Conservation (phyloP, 2,888 invertebrate genomes). For the Drosophila mimica region DNA sequence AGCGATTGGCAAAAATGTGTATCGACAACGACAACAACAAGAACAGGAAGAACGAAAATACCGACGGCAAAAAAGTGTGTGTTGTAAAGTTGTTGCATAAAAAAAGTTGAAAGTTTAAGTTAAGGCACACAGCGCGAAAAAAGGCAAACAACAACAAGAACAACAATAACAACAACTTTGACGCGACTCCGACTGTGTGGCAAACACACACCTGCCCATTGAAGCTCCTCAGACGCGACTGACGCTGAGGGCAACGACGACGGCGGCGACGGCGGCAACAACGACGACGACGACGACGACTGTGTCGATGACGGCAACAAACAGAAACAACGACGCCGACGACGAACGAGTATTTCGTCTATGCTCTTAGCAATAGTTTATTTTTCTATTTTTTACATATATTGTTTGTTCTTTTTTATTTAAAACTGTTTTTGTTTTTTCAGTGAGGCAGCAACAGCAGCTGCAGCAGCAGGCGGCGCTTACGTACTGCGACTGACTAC, state of each 20-base stretch:
- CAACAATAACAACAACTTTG: conserved; percentile 45
- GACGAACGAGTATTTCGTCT: conserved; percentile 74
- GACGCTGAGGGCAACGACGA: conserved; percentile 72
- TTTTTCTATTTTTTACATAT: conserved; percentile 10
- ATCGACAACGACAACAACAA: conserved; percentile 17
- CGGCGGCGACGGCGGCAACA: conserved; percentile 24
- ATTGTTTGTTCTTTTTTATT: conserved; percentile 28
- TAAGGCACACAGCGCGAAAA: conserved; percentile 42
- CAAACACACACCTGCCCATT: conserved; percentile 82
- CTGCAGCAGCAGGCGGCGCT: conserved; percentile 48
- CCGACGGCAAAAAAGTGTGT: conserved; percentile 54
- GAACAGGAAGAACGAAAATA: conserved; percentile 9
- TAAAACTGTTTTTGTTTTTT: conserved; percentile 38
- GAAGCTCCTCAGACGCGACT: conserved; percentile 85
- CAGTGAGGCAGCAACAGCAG: conserved; percentile 16
- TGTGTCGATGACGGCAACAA: conserved; percentile 21
- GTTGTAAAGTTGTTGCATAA: conserved; percentile 23
- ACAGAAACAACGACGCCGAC: conserved; percentile 48
- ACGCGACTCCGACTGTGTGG: conserved; percentile 65
- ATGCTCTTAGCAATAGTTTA: conserved; percentile 59
- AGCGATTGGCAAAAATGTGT: conserved; percentile 23
- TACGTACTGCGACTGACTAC: conserved; percentile 59
- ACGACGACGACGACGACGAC: conserved; percentile 13
- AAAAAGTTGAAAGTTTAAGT: conserved; percentile 43
- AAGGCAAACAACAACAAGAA: conserved; percentile 13